phyloP scores from a whole-genome alignment of 2,888 invertebrate species.

The Odontomyia ornata region DNA sequence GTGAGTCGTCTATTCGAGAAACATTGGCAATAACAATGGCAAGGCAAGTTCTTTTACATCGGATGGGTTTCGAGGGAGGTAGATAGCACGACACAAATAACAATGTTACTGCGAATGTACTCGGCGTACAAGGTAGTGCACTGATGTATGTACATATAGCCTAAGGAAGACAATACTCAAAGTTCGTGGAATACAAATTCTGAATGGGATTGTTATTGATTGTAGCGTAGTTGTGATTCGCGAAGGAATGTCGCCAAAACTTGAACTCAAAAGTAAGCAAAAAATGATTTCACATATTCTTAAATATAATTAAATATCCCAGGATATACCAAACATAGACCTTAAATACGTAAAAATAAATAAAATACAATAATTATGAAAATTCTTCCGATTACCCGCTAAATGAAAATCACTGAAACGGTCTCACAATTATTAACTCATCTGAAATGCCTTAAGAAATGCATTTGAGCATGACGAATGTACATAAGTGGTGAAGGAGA shows the following conservation, averaged over 20 bases:
- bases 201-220: background rate
- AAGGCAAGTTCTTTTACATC: background rate
- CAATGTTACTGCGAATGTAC: background rate
- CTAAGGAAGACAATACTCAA: conserved; percentile 4
- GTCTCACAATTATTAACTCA: too few relatives aligned
- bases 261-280: too few relatives aligned
- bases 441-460: conserved; percentile 11
- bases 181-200: background rate
- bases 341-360: too few relatives aligned
- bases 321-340: too few relatives aligned
- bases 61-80: background rate
- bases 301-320: too few relatives aligned
- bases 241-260: background rate
- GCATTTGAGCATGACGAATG: conserved; percentile 17
- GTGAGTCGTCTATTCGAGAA: conserved; percentile 22
- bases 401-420: background rate
- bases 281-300: too few relatives aligned
- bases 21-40: conserved; percentile 34
- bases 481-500: conserved; percentile 8
- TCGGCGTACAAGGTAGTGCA: background rate
- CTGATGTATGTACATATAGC: background rate
- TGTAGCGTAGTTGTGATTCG: background rate
- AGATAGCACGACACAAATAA: background rate
- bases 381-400: background rate
- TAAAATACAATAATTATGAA: too few relatives aligned